These are phyloP conservation scores for Athetis lepigone DNA, from an alignment of 2,888 invertebrate genomes.

Conservation along the genomic window DNA sequence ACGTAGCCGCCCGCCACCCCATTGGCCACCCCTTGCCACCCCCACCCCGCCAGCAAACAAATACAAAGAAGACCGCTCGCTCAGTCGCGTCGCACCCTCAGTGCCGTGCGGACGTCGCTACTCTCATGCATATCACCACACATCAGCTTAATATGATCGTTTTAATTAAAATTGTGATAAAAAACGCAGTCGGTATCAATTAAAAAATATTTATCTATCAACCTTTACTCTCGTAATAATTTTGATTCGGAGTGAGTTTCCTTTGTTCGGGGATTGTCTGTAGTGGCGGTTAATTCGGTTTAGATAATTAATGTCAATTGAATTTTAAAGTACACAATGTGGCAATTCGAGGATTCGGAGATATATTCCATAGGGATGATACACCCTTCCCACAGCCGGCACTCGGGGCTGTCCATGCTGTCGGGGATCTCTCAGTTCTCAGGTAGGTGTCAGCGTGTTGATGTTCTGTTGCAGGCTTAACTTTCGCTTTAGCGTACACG, in stretches of 20 bases:
- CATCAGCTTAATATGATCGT: constrained; percentile 79
- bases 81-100: constrained; percentile 86
- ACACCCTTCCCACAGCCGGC: constrained; percentile 92
- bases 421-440: constrained; percentile 86
- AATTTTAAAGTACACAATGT: constrained; percentile 84
- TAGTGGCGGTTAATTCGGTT: constrained; percentile 51
- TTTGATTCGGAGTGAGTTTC: constrained; percentile 49
- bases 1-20: constrained; percentile 74
- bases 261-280: constrained; percentile 53
- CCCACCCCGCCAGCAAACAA: constrained; percentile 69
- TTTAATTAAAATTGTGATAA: constrained; percentile 75
- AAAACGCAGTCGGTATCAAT: constrained; percentile 60
- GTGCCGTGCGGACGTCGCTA: constrained; percentile 77
- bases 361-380: constrained; percentile 97
- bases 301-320: constrained; percentile 58
- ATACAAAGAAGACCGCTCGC: constrained; percentile 66
- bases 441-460: constrained; percentile 73
- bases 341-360: constrained; percentile 93
- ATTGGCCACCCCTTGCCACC: constrained; percentile 51
- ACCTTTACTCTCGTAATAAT: constrained; percentile 28
- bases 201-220: constrained; percentile 41
- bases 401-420: constrained; percentile 92
- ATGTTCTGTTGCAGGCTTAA: constrained; percentile 21
- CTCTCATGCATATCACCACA: constrained; percentile 74
- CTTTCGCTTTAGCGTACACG: constrained; percentile 4